phyloP scores from a whole-genome alignment of 2,113 vertebrate genomes.

The Ciconia maguari region DNA sequence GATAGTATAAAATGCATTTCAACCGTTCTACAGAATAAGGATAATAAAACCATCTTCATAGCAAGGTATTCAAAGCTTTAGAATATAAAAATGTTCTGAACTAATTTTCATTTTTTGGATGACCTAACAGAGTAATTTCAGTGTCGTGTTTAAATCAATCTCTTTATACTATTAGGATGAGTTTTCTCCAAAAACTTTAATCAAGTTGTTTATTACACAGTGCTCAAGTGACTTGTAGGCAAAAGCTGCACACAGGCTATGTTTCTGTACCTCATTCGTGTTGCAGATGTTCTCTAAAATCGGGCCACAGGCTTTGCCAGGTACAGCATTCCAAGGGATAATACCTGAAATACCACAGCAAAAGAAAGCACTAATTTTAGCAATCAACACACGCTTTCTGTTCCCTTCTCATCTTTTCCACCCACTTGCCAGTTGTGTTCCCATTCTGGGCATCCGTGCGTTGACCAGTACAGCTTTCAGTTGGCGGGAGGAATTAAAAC shows the following conservation, averaged over 20 bases:
- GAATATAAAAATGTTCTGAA: neutral
- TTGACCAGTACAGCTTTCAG: slow-evolving; percentile 25
- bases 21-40: neutral
- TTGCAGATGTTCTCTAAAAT: slow-evolving; percentile 89
- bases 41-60: neutral
- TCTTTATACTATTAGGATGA: neutral
- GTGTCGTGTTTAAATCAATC: neutral
- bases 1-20: neutral
- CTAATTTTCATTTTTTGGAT: neutral
- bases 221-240: neutral
- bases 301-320: slow-evolving; percentile 90
- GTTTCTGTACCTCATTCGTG: slow-evolving; percentile 84
- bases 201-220: neutral
- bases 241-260: neutral
- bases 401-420: neutral
- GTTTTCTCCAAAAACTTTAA: neutral
- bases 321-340: slow-evolving; percentile 93
- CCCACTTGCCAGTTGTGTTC: slow-evolving; percentile 44
- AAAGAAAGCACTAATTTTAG: slow-evolving; percentile 9
- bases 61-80: neutral
- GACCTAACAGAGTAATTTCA: neutral
- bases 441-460: neutral
- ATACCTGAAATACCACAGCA: slow-evolving; percentile 81
- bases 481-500: slow-evolving; percentile 8
- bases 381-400: neutral